Evolutionary conservation across 2,888 invertebrate genomes (phyloP).

Genomic region (Mesorhabditis belari): DNA sequence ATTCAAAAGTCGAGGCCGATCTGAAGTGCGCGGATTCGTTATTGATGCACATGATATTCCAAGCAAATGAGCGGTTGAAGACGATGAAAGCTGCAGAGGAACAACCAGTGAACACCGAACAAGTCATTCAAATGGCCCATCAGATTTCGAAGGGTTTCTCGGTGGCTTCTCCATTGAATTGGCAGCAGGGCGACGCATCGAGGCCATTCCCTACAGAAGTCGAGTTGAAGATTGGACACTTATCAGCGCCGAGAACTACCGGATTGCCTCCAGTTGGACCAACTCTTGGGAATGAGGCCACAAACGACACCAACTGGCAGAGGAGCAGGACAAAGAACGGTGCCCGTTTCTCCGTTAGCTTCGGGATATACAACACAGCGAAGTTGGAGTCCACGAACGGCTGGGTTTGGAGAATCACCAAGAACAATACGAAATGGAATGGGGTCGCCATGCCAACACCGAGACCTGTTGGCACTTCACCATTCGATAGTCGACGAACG

Average conservation of each 20-base stretch:
- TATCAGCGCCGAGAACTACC: slow-evolving; percentile 12
- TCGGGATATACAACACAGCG: neutral
- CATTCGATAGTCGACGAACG: neutral
- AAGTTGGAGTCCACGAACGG: neutral
- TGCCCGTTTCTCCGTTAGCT: neutral
- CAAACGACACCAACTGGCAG: neutral
- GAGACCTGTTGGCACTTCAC: neutral
- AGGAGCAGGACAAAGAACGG: neutral
- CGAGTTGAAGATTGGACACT: slow-evolving; percentile 32
- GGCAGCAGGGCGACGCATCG: slow-evolving; percentile 45
- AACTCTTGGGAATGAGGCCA: neutral
- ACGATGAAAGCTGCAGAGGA: slow-evolving; percentile 27
- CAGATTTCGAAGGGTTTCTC: slow-evolving; percentile 43
- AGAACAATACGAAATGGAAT: neutral
- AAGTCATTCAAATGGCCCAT: slow-evolving; percentile 41
- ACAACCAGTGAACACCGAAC: slow-evolving; percentile 38
- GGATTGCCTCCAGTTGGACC: neutral
- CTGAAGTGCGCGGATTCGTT: slow-evolving; percentile 32
- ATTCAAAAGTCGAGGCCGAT: slow-evolving; percentile 28
- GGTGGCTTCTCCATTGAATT: slow-evolving; percentile 39
- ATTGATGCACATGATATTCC: slow-evolving; percentile 23
- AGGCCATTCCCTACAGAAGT: slow-evolving; percentile 49
- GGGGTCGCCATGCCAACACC: neutral
- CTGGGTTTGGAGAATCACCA: neutral
- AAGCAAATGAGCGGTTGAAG: slow-evolving; percentile 40